Conservation (phyloP, 2,797 vertebrate species). For the Odontamblyopus rebecca region DNA sequence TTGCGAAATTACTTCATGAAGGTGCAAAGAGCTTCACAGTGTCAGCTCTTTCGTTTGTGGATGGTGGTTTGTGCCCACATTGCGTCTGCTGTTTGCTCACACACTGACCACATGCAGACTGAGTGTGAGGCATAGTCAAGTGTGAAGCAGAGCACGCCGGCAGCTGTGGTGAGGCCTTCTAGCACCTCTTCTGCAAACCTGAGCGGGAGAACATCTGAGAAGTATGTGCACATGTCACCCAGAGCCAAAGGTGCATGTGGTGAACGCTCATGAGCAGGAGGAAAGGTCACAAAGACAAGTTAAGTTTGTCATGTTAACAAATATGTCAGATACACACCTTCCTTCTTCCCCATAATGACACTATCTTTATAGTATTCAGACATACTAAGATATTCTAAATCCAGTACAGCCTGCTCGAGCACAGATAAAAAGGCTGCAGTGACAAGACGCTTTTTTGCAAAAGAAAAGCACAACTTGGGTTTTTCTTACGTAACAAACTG, state of each 20-base stretch:
- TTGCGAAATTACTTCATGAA: neutral
- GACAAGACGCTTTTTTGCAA: too few relatives aligned
- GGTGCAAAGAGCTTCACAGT: constrained; percentile 21
- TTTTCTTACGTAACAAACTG: too few relatives aligned
- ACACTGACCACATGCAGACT: constrained; percentile 47
- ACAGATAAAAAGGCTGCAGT: too few relatives aligned
- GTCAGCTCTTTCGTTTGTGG: constrained; percentile 25
- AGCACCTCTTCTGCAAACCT: neutral
- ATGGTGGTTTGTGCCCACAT: constrained; percentile 52
- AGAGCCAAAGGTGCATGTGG: neutral
- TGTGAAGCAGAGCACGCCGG: neutral
- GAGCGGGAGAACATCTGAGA: neutral
- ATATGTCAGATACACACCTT: too few relatives aligned
- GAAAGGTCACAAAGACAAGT: too few relatives aligned
- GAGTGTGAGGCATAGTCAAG: constrained; percentile 41
- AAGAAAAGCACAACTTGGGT: too few relatives aligned
- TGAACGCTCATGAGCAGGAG: too few relatives aligned
- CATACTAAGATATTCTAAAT: too few relatives aligned
- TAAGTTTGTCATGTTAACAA: too few relatives aligned
- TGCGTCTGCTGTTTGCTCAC: constrained; percentile 52
- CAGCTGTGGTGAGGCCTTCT: constrained; percentile 3
- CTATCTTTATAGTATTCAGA: too few relatives aligned
- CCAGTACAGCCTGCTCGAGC: neutral
- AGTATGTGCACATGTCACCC: too few relatives aligned
- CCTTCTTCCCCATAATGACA: too few relatives aligned